Evolutionary conservation across 1,140 invertebrate genomes (phyloP).

Genomic region (Drosophila pseudoobscura): DNA sequence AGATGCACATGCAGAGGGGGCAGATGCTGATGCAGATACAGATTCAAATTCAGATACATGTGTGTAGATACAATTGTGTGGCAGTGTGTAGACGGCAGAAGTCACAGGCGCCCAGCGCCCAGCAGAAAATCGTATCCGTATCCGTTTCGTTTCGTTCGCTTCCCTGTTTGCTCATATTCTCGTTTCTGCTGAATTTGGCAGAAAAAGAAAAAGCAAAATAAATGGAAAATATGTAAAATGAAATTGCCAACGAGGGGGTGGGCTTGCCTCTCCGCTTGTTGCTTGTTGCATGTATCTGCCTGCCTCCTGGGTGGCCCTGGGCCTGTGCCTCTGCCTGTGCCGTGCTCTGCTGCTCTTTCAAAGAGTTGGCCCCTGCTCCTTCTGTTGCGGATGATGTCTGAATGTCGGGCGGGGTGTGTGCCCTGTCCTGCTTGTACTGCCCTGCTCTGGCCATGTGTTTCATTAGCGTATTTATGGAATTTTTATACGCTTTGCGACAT

Average conservation of each 20-base stretch:
- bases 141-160: neutral
- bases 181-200: constrained; percentile 1
- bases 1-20: constrained; percentile 1
- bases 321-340: neutral
- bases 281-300: constrained; percentile 18
- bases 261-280: constrained; percentile 18
- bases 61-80: constrained; percentile 30
- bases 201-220: constrained; percentile 24
- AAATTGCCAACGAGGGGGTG: constrained; percentile 23
- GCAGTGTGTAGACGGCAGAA: constrained; percentile 25
- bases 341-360: neutral
- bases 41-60: constrained; percentile 6
- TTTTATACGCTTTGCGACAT: constrained; percentile 63
- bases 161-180: constrained; percentile 25
- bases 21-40: constrained; percentile 1
- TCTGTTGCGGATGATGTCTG: constrained; percentile 4
- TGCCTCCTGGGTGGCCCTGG: constrained; percentile 39
- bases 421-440: too few species aligned
- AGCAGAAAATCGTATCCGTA: constrained; percentile 4
- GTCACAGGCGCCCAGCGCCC: constrained; percentile 59
- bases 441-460: constrained; percentile 58
- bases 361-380: constrained; percentile 11
- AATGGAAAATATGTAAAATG: constrained; percentile 53
- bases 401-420: constrained; percentile 9
- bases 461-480: constrained; percentile 78